Percentiles rank a stretch among this genome's conserved stretches.
phyloP scores from a whole-genome alignment of 2,888 invertebrate species.

The Diplolepis rosae region DNA sequence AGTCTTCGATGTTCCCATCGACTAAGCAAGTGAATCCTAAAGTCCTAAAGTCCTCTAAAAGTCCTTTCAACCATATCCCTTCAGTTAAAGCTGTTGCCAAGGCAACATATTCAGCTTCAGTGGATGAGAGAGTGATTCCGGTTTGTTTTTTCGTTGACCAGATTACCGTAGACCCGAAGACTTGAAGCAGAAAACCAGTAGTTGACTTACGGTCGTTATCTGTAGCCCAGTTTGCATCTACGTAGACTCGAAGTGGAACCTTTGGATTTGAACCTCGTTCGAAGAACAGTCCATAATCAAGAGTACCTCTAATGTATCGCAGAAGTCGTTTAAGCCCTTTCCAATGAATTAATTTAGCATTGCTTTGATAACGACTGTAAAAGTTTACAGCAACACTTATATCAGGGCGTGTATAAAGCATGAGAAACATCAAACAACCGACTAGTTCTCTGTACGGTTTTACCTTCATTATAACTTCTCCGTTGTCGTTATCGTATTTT shows the following conservation, averaged over 20 bases:
- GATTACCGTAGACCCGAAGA: slow-evolving; percentile 52
- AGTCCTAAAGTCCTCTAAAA: slow-evolving; percentile 46
- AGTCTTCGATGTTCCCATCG: slow-evolving; percentile 51
- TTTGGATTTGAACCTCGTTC: no score
- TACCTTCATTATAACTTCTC: no score
- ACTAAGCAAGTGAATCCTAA: slow-evolving; percentile 46
- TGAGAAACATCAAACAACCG: no score
- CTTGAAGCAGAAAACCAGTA: slow-evolving; percentile 56
- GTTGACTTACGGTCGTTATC: slow-evolving; percentile 53
- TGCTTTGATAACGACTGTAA: no score
- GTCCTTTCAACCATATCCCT: slow-evolving; percentile 21
- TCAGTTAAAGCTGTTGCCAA: no score
- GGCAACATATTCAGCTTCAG: slow-evolving; percentile 65
- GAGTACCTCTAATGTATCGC: slow-evolving; percentile 40
- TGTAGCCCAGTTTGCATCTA: slow-evolving; percentile 4
- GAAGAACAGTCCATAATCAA: no score
- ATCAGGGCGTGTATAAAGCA: no score
- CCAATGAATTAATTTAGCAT: slow-evolving; percentile 34
- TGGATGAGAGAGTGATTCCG: slow-evolving; percentile 57
- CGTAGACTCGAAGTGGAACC: no score
- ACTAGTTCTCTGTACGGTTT: no score
- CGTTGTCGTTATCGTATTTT: no score
- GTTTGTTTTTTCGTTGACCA: slow-evolving; percentile 62
- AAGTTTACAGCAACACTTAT: no score
- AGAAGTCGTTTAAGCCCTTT: slow-evolving; percentile 42